Conservation (phyloP, 1,140 invertebrate species). For the Drosophila mayri region DNA sequence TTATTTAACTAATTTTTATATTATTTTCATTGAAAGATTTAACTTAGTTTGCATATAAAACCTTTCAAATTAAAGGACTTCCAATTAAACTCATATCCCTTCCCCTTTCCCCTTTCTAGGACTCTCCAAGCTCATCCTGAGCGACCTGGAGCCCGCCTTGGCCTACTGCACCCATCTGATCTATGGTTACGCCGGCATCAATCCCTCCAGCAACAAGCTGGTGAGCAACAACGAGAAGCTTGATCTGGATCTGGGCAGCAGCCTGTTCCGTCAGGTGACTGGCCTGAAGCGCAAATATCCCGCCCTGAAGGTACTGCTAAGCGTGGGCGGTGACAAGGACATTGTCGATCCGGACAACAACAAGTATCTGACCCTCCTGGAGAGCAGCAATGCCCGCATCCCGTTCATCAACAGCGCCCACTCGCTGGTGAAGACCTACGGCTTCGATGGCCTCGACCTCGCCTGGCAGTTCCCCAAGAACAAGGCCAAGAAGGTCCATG, state of each 20-base stretch:
- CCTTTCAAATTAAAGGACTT: background rate
- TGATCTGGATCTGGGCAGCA: slow-evolving; percentile 89
- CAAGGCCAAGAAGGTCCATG: slow-evolving; percentile 91
- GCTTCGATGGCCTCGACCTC: slow-evolving; percentile 95
- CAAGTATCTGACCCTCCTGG: slow-evolving; percentile 86
- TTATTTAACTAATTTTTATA: no score
- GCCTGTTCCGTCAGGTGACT: slow-evolving; percentile 89
- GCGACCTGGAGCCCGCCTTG: slow-evolving; percentile 90
- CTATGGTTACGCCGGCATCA: slow-evolving; percentile 94
- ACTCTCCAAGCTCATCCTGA: slow-evolving; percentile 90
- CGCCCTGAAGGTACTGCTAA: slow-evolving; percentile 90
- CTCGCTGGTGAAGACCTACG: slow-evolving; percentile 89
- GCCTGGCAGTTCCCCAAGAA: slow-evolving; percentile 93
- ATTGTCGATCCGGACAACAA: slow-evolving; percentile 85
- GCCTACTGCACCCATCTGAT: slow-evolving; percentile 93
- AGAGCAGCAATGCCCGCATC: slow-evolving; percentile 89
- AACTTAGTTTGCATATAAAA: background rate
- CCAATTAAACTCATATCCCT: fast-evolving
- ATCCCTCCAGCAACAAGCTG: slow-evolving; percentile 89
- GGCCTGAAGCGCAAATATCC: slow-evolving; percentile 90
- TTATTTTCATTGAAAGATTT: no score
- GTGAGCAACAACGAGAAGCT: slow-evolving; percentile 89
- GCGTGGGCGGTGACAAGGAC: slow-evolving; percentile 91
- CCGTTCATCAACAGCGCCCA: slow-evolving; percentile 91
- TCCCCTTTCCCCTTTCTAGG: slow-evolving; percentile 85